Evolutionary conservation across 1,140 invertebrate genomes (phyloP).

Genomic region (Drosophila lacertosa): DNA sequence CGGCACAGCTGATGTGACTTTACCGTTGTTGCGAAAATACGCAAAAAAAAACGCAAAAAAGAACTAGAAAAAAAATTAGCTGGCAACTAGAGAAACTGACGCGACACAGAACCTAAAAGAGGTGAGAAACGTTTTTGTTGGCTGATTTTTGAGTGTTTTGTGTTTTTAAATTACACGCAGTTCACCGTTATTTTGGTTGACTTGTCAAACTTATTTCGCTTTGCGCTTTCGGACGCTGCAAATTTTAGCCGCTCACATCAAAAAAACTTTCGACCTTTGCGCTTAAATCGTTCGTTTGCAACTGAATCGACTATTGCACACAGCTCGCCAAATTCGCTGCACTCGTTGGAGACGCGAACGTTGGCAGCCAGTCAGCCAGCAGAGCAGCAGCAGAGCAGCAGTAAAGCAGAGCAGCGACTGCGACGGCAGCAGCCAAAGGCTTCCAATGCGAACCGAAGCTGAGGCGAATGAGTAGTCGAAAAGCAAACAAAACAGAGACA

Average conservation of each 20-base stretch:
- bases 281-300: constrained; percentile 72
- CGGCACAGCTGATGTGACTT: constrained; percentile 21
- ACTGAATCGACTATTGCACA: constrained; percentile 68
- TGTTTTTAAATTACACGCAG: constrained; percentile 10
- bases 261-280: constrained; percentile 43
- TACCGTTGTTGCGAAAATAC: neutral
- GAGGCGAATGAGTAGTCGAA: constrained; percentile 19
- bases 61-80: too few species aligned
- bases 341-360: constrained; percentile 24
- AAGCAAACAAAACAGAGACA: constrained; percentile 50
- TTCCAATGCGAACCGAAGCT: constrained; percentile 43
- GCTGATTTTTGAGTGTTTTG: neutral
- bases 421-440: constrained; percentile 30
- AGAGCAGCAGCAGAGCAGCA: constrained; percentile 16
- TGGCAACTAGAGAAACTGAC: neutral
- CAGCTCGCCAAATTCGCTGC: constrained; percentile 54
- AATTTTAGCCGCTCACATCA: constrained; percentile 19
- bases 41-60: neutral
- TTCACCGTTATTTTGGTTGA: neutral
- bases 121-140: neutral
- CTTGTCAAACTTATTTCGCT: neutral
- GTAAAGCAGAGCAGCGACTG: neutral
- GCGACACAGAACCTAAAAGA: neutral
- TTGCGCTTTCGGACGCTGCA: constrained; percentile 27
- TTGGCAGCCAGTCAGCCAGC: constrained; percentile 29